Conservation (phyloP, 1,140 invertebrate genomes). For the Teleopsis dalmanni region DNA sequence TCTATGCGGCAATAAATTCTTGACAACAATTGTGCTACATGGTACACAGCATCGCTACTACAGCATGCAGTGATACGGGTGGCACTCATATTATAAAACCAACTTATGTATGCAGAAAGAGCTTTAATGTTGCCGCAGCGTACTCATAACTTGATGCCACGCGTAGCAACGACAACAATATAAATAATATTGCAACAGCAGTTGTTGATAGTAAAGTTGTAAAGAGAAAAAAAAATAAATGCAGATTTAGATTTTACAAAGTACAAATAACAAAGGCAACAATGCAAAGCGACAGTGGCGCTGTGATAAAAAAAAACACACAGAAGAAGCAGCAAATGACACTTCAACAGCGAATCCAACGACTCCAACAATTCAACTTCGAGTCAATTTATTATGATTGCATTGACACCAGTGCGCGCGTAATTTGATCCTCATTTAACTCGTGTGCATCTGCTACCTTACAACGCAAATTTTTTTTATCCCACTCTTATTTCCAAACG, state of each 20-base stretch:
- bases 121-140: not conserved
- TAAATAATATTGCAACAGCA: conserved; percentile 7
- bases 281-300: not conserved
- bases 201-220: not conserved
- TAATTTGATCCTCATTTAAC: conserved; percentile 1
- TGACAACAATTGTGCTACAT: not conserved
- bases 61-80: no score
- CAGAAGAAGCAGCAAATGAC: no score
- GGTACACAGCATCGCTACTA: no score
- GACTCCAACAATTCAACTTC: not conserved
- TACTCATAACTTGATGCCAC: no score
- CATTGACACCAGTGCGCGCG: not conserved
- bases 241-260: conserved; percentile 5
- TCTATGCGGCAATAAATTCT: conserved; percentile 7
- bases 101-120: no score
- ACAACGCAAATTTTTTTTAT: no score
- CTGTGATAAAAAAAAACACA: no score
- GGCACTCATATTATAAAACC: no score
- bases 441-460: not conserved
- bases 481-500: no score
- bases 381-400: conserved; percentile 2
- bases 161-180: conserved; percentile 5
- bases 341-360: no score
- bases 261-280: not conserved
- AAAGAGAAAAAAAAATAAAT: no score